Evolutionary conservation across 1,140 invertebrate species (phyloP).

Genomic region (Drosophila bifasciata): DNA sequence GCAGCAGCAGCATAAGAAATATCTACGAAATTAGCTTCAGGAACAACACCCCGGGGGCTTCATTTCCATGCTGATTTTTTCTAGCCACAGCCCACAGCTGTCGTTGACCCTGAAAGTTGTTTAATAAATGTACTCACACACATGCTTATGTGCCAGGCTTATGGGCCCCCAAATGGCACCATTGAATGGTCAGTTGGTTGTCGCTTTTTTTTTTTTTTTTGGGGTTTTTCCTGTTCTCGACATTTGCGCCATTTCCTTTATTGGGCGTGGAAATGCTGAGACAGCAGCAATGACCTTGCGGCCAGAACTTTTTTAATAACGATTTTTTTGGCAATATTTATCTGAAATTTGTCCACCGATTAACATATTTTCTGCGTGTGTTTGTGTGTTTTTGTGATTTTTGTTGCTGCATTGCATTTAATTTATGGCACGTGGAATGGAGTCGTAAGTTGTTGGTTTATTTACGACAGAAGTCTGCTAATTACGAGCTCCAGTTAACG

Average conservation of each 20-base stretch:
- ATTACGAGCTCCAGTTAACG: slow-evolving; percentile 65
- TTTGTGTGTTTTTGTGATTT: slow-evolving; percentile 32
- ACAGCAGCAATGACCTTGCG: slow-evolving; percentile 39
- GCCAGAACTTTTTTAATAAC: slow-evolving; percentile 54
- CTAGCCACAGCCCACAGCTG: slow-evolving; percentile 32
- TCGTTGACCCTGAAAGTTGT: slow-evolving; percentile 62
- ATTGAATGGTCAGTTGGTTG: slow-evolving; percentile 17
- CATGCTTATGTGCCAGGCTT: slow-evolving; percentile 52
- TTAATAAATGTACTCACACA: slow-evolving; percentile 80
- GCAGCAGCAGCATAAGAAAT: slow-evolving; percentile 14
- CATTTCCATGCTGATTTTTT: slow-evolving; percentile 42
- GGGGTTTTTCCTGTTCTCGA: slow-evolving; percentile 10
- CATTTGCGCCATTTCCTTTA: slow-evolving; percentile 46
- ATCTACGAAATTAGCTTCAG: slow-evolving; percentile 19
- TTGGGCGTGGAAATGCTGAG: slow-evolving; percentile 34
- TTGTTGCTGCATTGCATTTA: slow-evolving; percentile 49
- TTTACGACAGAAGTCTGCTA: slow-evolving; percentile 69
- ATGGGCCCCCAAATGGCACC: slow-evolving; percentile 2
- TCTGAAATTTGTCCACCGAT: slow-evolving; percentile 31
- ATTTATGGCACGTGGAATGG: slow-evolving; percentile 33
- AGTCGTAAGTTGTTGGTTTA: slow-evolving; percentile 27
- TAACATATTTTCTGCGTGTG: slow-evolving; percentile 6
- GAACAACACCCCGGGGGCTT: slow-evolving; percentile 33
- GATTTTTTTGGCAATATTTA: slow-evolving; percentile 59
- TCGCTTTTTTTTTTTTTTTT: slow-evolving; percentile 14